Evolutionary conservation across 2,113 vertebrate species (phyloP).

Genomic region (western clawed frog (Xenopus tropicalis)): DNA sequence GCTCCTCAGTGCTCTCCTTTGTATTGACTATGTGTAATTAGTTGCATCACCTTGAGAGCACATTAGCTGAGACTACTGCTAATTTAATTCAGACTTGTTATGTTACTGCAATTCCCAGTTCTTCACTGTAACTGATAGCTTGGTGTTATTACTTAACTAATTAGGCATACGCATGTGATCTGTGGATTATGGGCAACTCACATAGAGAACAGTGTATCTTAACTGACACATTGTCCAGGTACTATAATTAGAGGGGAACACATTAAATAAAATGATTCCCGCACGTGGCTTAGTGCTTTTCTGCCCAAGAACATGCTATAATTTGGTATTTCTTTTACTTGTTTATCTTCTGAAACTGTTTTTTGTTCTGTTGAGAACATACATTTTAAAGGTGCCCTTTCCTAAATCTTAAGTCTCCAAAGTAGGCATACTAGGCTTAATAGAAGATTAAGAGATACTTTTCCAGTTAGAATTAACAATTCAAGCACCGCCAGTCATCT

Average conservation of each 20-base stretch:
- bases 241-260: not conserved
- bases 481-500: too few species aligned
- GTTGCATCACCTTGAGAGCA: constrained; percentile 37
- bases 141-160: constrained; percentile 38
- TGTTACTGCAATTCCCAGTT: constrained; percentile 39
- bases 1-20: constrained; percentile 13
- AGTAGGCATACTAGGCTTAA: too few species aligned
- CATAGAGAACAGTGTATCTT: not conserved
- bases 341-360: too few species aligned
- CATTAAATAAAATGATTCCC: too few species aligned
- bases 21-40: constrained; percentile 42
- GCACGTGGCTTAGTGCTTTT: too few species aligned
- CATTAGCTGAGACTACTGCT: constrained; percentile 30
- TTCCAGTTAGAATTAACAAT: too few species aligned
- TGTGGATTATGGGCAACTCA: constrained; percentile 2
- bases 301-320: too few species aligned
- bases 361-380: too few species aligned
- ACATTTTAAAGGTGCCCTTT: too few species aligned
- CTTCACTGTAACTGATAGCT: constrained; percentile 41
- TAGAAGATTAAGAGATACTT: too few species aligned
- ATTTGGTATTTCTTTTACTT: too few species aligned
- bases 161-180: constrained; percentile 22
- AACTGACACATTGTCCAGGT: not conserved
- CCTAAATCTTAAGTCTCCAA: too few species aligned
- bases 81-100: constrained; percentile 39